Conservation (phyloP, 2,113 vertebrate species). For the Coreoperca whiteheadi region DNA sequence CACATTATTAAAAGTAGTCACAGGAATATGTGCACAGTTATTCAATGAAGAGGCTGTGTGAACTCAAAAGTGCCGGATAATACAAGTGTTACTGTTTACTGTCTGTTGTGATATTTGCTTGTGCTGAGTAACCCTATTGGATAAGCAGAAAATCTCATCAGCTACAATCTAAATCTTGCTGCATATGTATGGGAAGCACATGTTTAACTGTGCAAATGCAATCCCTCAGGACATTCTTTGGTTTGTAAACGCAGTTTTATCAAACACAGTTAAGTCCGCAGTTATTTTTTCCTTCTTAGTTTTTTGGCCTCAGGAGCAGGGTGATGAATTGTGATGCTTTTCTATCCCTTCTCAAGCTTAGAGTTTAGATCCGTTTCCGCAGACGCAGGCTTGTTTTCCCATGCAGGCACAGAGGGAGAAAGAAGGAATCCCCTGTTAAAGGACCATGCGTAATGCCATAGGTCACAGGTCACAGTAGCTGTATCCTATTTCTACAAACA, state of each 20-base stretch:
- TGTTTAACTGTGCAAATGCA: constrained; percentile 47
- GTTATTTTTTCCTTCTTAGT: constrained; percentile 18
- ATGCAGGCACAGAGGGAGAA: constrained; percentile 21
- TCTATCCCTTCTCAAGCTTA: constrained; percentile 14
- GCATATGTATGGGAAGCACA: constrained; percentile 30
- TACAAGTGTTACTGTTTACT: constrained; percentile 30
- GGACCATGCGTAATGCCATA: constrained; percentile 43
- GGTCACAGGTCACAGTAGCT: constrained; percentile 64
- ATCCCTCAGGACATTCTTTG: constrained; percentile 46
- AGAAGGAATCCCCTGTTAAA: constrained; percentile 29
- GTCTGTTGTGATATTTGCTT: constrained; percentile 34
- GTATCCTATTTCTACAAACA: constrained; percentile 53
- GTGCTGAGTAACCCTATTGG: constrained; percentile 53
- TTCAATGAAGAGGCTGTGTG: neutral
- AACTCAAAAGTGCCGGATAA: constrained; percentile 12
- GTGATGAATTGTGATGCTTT: constrained; percentile 21
- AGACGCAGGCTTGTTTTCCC: constrained; percentile 43
- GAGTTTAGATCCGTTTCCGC: constrained; percentile 37
- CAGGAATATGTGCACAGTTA: constrained; percentile 11
- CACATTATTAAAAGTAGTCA: neutral
- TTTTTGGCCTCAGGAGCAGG: constrained; percentile 40
- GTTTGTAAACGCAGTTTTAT: constrained; percentile 47
- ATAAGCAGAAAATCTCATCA: constrained; percentile 61
- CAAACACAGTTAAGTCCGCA: constrained; percentile 36
- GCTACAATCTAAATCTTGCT: constrained; percentile 41